Percentiles rank a stretch among this genome's conserved stretches.
These are phyloP conservation scores for Bombus waltoni DNA, from an alignment of 1,140 invertebrate genomes.

Conservation along the genomic window DNA sequence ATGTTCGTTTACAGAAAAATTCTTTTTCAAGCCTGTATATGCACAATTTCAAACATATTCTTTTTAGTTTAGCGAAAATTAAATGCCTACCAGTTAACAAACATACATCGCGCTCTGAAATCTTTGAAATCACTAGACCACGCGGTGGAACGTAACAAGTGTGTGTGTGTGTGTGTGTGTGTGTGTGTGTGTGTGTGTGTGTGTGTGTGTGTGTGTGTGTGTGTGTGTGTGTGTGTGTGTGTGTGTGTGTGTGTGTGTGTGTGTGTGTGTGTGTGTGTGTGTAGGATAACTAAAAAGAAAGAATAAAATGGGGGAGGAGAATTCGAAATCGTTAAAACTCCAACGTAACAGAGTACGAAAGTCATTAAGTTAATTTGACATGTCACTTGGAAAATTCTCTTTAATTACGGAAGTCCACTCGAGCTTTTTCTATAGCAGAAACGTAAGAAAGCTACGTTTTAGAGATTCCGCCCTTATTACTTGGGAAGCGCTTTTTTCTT, in stretches of 20 bases:
- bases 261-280: too few relatives aligned
- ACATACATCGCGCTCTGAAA: too few relatives aligned
- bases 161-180: too few relatives aligned
- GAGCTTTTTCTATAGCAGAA: conserved; percentile 22
- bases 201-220: background rate
- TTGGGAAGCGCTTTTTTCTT: conserved; percentile 26
- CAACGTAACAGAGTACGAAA: conserved; percentile 35
- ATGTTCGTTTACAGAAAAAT: background rate
- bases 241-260: background rate
- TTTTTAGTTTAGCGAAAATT: background rate
- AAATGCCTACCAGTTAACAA: background rate
- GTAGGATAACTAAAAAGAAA: too few relatives aligned
- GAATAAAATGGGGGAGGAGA: background rate
- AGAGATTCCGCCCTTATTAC: conserved; percentile 46
- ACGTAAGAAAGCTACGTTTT: conserved; percentile 39
- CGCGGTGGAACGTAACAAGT: background rate
- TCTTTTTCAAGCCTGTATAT: background rate
- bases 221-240: too few relatives aligned
- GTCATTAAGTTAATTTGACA: conserved; percentile 45
- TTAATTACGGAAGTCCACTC: conserved; percentile 53
- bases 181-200: too few relatives aligned
- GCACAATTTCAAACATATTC: background rate
- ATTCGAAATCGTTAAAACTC: conserved; percentile 15
- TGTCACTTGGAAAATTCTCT: conserved; percentile 55
- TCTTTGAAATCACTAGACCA: background rate